These are phyloP conservation scores for Eurypyga helias DNA, from an alignment of 2,113 vertebrate species.

Conservation along the genomic window DNA sequence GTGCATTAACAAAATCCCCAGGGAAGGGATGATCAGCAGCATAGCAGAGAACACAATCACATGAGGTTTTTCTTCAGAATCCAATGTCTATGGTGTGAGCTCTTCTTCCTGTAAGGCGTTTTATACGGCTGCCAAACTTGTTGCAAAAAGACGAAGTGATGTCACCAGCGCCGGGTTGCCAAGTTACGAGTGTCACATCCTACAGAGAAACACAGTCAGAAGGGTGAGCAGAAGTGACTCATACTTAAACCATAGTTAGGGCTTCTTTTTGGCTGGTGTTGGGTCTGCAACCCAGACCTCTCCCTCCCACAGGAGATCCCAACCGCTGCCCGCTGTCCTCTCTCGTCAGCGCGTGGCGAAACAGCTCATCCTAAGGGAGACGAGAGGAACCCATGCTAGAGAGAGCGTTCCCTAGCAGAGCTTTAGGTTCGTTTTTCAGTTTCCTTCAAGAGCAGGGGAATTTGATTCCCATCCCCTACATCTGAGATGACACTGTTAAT, in stretches of 20 bases:
- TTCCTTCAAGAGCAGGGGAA: neutral
- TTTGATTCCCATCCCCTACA: neutral
- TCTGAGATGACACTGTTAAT: neutral
- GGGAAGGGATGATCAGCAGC: neutral
- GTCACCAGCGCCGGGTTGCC: slow-evolving; percentile 18
- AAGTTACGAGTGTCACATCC: slow-evolving; percentile 45
- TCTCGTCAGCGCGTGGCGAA: neutral
- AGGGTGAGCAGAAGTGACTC: slow-evolving; percentile 38
- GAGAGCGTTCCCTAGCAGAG: neutral
- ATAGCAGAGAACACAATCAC: neutral
- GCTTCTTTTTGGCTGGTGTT: neutral
- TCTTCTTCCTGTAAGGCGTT: slow-evolving; percentile 22
- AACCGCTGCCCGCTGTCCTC: neutral
- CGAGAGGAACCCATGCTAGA: neutral
- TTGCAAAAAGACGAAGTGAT: slow-evolving; percentile 30
- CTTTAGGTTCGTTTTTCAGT: neutral
- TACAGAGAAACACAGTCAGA: slow-evolving; percentile 34
- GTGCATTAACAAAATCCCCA: neutral
- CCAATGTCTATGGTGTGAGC: neutral
- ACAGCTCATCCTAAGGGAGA: neutral
- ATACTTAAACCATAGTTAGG: neutral
- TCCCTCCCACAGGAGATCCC: neutral
- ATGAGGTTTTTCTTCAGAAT: neutral
- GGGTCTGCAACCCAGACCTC: neutral
- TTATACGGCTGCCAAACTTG: slow-evolving; percentile 30